Percentiles rank a stretch among this genome's conserved stretches.
phyloP scores from a whole-genome alignment of 35 echinoderm and acorn worm species.

The Ophioderma brevispina region DNA sequence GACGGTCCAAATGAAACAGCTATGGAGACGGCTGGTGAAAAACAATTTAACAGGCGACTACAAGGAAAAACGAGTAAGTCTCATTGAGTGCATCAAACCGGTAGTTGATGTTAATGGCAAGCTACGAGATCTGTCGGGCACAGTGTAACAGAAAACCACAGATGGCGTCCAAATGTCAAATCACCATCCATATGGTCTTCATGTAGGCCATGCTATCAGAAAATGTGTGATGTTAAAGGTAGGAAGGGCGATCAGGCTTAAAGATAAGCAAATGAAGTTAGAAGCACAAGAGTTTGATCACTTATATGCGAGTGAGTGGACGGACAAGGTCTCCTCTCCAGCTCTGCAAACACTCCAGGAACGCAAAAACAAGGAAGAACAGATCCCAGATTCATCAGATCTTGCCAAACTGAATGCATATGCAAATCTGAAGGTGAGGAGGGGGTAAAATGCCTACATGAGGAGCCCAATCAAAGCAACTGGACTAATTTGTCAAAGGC shows the following conservation, averaged over 20 bases:
- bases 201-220: slow-evolving; percentile 11
- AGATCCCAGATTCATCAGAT: slow-evolving; percentile 25
- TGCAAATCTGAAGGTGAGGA: not conserved
- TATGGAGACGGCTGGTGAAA: not conserved
- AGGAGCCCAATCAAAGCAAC: not conserved
- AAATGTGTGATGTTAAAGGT: slow-evolving; percentile 38
- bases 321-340: slow-evolving; percentile 14
- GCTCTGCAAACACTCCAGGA: slow-evolving; percentile 14
- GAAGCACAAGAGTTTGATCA: slow-evolving; percentile 12
- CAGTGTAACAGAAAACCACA: not conserved
- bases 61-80: not conserved
- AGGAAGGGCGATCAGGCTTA: slow-evolving; percentile 31
- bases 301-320: slow-evolving; percentile 21
- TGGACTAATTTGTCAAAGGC: not conserved
- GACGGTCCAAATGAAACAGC: not conserved
- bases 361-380: slow-evolving; percentile 10
- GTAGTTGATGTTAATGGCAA: slow-evolving; percentile 24
- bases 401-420: slow-evolving; percentile 19
- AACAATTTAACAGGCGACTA: not conserved
- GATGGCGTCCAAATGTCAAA: slow-evolving; percentile 18
- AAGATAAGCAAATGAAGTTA: slow-evolving; percentile 13
- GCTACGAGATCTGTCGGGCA: slow-evolving; percentile 13
- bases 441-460: not conserved
- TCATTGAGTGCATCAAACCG: not conserved
- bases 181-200: slow-evolving; percentile 3